These are phyloP conservation scores for Ellobius talpinus DNA, from an alignment of 2,113 vertebrate species.

Conservation along the genomic window DNA sequence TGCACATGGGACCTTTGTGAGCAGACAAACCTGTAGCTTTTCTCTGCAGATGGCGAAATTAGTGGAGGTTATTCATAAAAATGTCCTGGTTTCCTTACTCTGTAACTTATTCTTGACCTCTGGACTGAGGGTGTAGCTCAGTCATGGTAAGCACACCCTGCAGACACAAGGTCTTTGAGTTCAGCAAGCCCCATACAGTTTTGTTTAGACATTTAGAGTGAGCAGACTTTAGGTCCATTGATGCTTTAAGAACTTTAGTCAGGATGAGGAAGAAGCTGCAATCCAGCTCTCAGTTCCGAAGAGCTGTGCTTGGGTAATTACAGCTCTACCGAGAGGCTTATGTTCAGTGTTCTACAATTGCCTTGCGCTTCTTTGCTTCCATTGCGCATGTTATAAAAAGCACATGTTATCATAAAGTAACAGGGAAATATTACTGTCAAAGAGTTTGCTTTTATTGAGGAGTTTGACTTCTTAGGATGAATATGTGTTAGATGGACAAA, in stretches of 20 bases:
- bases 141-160: neutral
- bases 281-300: neutral
- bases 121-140: too few species aligned
- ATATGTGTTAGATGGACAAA: neutral
- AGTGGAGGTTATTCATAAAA: neutral
- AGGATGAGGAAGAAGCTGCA: neutral
- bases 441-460: neutral
- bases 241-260: neutral
- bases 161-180: neutral
- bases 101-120: neutral
- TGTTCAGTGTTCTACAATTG: constrained; percentile 38
- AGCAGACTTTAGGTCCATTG: neutral
- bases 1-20: neutral
- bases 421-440: neutral
- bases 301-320: neutral
- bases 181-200: too few species aligned
- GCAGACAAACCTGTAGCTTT: neutral
- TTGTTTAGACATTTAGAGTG: neutral
- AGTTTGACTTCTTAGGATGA: constrained; percentile 52
- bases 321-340: neutral
- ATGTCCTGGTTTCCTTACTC: neutral
- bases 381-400: constrained; percentile 11
- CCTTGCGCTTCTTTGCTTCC: constrained; percentile 35
- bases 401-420: neutral
- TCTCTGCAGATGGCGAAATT: neutral